A percentile compares a stretch with the other conserved stretches of the same genome.
Conservation (phyloP, 2,888 invertebrate genomes). For the Himalopsyche tibetana region DNA sequence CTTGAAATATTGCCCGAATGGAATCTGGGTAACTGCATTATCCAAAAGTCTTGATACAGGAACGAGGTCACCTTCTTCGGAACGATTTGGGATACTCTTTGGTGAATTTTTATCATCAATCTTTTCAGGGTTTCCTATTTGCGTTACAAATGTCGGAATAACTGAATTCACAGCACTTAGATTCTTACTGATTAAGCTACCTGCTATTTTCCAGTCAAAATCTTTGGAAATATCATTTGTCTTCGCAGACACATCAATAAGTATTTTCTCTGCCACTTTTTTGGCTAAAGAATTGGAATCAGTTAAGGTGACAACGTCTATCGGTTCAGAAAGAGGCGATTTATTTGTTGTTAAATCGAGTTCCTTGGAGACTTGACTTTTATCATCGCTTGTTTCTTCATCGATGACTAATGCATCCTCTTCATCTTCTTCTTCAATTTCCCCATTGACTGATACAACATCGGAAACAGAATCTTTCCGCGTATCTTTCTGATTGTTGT, state of each 20-base stretch:
- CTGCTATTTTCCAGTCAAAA: constrained; percentile 77
- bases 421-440: constrained; percentile 81
- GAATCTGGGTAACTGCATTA: constrained; percentile 81
- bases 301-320: constrained; percentile 68
- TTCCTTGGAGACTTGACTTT: constrained; percentile 67
- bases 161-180: constrained; percentile 66
- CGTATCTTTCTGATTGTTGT: constrained; percentile 61
- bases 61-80: constrained; percentile 81
- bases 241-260: constrained; percentile 74
- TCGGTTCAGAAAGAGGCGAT: constrained; percentile 50
- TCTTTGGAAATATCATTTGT: constrained; percentile 72
- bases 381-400: constrained; percentile 74
- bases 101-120: constrained; percentile 33
- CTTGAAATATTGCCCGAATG: constrained; percentile 82
- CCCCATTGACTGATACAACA: constrained; percentile 78
- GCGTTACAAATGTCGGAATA: constrained; percentile 61
- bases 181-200: constrained; percentile 78
- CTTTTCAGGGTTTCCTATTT: constrained; percentile 50
- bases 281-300: constrained; percentile 74
- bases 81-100: constrained; percentile 14
- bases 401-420: constrained; percentile 84
- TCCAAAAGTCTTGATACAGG: constrained; percentile 86
- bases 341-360: constrained; percentile 48
- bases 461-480: constrained; percentile 70
- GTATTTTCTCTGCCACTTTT: constrained; percentile 78